Base-by-base conservation (phyloP, 2,113 vertebrate species). In the Anarrhichthys ocellatus region DNA sequence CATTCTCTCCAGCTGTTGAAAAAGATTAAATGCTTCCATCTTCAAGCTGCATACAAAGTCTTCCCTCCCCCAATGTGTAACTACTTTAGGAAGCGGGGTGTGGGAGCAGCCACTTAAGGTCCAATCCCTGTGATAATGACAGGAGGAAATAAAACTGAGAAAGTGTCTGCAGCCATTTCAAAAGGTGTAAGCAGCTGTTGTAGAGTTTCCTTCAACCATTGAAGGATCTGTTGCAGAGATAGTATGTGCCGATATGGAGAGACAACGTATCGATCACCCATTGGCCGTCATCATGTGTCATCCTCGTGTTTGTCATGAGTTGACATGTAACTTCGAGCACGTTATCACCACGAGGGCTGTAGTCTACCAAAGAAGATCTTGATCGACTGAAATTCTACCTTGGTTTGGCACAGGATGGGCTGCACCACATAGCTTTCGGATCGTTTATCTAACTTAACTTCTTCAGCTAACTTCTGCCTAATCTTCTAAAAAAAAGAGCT, bases 31-130 rank as follows among this genome's bases (percentile, higher is more conserved):
- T 18, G 32, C 20, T 14, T 73, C 61, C 3, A 4, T 67, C 50
- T 81, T 50, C 7, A 5, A 50, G 46, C 67, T 29, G 54, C 42
- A 73, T 20, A 29, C 46, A 24, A 27, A 59, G 42, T 42, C 64
- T 22, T 74, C 32, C 2, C 17, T 50, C 62, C 61, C 34, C 46
- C 2, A 20, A 72, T 54, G 52, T 73, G 78, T 13, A 52, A 66
- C 38, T n/a, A 70, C 56, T 79, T 79, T 38, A 59, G 67, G 27
- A 77, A 67, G 65, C 4, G n/a, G 17, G 13, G 69, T 74, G 71
- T 50, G n/a, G 38, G 74, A 63, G 64, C 42, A 69, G 34, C 34
- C 65, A 48, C 67, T 83, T 54, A 66, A 9, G 34, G 27, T 46
- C 48, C 38, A 66, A 69, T 79, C 56, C 54, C 36, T 29, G 54